A percentile compares a stretch with the other conserved stretches of the same genome.
Evolutionary conservation across 1,140 invertebrate species (phyloP).

Genomic region (Trichoplusia ni): DNA sequence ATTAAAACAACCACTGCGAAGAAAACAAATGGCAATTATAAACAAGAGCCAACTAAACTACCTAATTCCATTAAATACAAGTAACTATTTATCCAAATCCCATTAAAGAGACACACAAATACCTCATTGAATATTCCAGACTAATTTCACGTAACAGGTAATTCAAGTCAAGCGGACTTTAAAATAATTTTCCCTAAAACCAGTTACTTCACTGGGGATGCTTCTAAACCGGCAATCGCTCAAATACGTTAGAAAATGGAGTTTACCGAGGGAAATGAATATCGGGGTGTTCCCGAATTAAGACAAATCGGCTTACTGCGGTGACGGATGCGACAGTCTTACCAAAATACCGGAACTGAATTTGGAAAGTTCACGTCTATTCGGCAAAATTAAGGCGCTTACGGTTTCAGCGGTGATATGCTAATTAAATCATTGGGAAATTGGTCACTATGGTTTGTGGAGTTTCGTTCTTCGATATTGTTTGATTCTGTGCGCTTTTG

Average conservation of each 20-base stretch:
- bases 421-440: not conserved
- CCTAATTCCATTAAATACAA: too few species aligned
- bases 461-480: too few species aligned
- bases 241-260: slow-evolving; percentile 45
- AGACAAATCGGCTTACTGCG: slow-evolving; percentile 45
- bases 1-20: too few species aligned
- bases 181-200: slow-evolving; percentile 7
- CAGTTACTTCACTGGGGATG: not conserved
- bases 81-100: too few species aligned
- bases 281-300: slow-evolving; percentile 46
- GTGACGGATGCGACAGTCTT: slow-evolving; percentile 26
- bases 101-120: too few species aligned
- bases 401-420: not conserved
- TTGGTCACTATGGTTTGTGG: not conserved
- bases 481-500: too few species aligned
- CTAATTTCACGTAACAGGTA: too few species aligned
- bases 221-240: slow-evolving; percentile 31
- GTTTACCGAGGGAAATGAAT: slow-evolving; percentile 48
- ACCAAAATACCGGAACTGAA: slow-evolving; percentile 19
- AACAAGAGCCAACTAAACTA: too few species aligned
- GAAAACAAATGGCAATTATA: too few species aligned
- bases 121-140: too few species aligned
- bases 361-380: slow-evolving; percentile 9
- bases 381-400: slow-evolving; percentile 13
- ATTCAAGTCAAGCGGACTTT: too few species aligned